Base-by-base conservation (phyloP, 2,888 invertebrate genomes). In the Oscheius myriophilus region DNA sequence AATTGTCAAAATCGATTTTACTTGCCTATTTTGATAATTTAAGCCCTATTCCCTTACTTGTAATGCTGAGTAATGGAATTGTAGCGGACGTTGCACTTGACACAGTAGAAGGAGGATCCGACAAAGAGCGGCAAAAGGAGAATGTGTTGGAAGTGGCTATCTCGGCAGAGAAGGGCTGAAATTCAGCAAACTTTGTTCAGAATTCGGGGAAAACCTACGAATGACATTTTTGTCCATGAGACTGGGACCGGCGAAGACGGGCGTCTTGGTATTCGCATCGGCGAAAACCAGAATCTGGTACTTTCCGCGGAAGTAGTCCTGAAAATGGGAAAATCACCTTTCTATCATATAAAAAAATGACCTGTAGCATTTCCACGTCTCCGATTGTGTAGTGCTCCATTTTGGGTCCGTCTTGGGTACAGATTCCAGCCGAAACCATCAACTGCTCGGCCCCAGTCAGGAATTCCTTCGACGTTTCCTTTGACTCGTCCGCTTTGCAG, bases 271-370 rank as follows among this genome's bases (percentile, higher is more conserved):
- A 33, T 66, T 18, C 12, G 23, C 16, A n/a, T 58, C 66, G 16
- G 51, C 53, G 49, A 66, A 66, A 4, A 66, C 66, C 1, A 57
- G 57, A 16, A 66, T 46, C 21, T 66, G 66, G 39, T 66, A 66
- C 54, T 65, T 21, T 3, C 46, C 45, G 25, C 25, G n/a, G 42
- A 55, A 58, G 16, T 21, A 33, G 23, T 57, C 55, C 49, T 66
- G 57, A n/a, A 25, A 55, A n/a, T 25, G 26, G 46, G 16, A 4
- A 12, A 46, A 46, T 18, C n/a, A n/a, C n/a, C n/a, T 46, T 18
- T 7, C 3, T 7, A 11, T 7, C 6, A 46, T 18, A 4, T 16
- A 46, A 16, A 18, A 46, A 4, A 2, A 7, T 3, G 46, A 55
- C 55, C 39, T 55, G 55, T 4, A 66, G 18, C 39, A 21, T 21